These are phyloP conservation scores for Dallia pectoralis DNA, from an alignment of 2,797 vertebrate species.

Conservation along the genomic window DNA sequence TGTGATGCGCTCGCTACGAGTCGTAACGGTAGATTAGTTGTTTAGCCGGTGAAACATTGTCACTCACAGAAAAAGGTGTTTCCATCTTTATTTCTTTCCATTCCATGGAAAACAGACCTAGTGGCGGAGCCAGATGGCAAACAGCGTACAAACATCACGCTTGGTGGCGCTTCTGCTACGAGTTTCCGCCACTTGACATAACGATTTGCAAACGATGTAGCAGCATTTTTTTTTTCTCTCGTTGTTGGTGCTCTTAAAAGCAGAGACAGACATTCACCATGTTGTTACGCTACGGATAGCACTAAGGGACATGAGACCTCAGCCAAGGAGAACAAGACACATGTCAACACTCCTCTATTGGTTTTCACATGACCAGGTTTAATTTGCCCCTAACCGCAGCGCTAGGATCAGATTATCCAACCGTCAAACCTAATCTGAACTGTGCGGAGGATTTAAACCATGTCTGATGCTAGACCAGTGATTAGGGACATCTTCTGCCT, in stretches of 20 bases:
- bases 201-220: constrained; percentile 82
- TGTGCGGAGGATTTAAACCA: constrained; percentile 9
- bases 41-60: constrained; percentile 76
- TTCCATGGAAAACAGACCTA: constrained; percentile 77
- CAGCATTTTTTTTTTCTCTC: constrained; percentile 61
- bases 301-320: constrained; percentile 73
- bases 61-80: constrained; percentile 73
- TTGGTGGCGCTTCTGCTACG: constrained; percentile 32
- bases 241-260: constrained; percentile 73
- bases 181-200: constrained; percentile 63
- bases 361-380: constrained; percentile 45
- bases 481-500: constrained; percentile 36
- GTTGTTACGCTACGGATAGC: constrained; percentile 75
- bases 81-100: constrained; percentile 76
- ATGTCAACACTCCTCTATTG: constrained; percentile 68
- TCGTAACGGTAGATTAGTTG: constrained; percentile 67
- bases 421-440: constrained; percentile 22
- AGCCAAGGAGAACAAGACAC: constrained; percentile 73
- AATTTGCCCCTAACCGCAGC: constrained; percentile 34
- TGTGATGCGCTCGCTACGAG: constrained; percentile 55
- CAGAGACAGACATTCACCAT: constrained; percentile 63
- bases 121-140: constrained; percentile 58
- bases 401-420: constrained; percentile 32
- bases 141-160: constrained; percentile 61
- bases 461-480: constrained; percentile 37